Evolutionary conservation across 2,888 invertebrate genomes (phyloP).

Genomic region (Glyphotaelius pellucidus): DNA sequence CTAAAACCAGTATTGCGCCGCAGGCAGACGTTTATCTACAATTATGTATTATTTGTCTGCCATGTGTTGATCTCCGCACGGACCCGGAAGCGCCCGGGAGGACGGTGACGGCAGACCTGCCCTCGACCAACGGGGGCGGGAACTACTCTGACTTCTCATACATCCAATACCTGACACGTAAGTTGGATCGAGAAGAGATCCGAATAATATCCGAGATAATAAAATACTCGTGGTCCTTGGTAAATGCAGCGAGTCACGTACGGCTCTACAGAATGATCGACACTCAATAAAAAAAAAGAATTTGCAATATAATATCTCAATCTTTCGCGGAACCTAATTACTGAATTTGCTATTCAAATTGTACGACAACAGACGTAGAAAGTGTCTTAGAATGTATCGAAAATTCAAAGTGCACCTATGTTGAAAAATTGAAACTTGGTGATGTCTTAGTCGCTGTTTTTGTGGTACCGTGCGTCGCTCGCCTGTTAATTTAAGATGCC

Average conservation of each 20-base stretch:
- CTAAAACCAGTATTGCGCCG: background rate
- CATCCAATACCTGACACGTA: slow-evolving; percentile 82
- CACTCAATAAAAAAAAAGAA: background rate
- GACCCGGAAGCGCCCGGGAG: slow-evolving; percentile 55
- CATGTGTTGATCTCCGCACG: slow-evolving; percentile 52
- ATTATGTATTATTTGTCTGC: slow-evolving; percentile 57
- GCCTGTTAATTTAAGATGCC: background rate
- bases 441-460: background rate
- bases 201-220: background rate
- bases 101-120: slow-evolving; percentile 56
- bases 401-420: background rate
- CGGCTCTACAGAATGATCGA: slow-evolving; percentile 13
- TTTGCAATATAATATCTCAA: background rate
- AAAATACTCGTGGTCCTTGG: background rate
- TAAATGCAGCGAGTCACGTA: slow-evolving; percentile 3
- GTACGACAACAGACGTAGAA: background rate
- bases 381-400: background rate
- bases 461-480: background rate
- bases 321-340: background rate
- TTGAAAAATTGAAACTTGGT: background rate
- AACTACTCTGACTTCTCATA: slow-evolving; percentile 82
- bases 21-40: slow-evolving; percentile 42
- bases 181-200: slow-evolving; percentile 70
- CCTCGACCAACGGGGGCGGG: slow-evolving; percentile 74
- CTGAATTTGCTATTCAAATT: background rate